Percentiles rank a stretch among this genome's conserved stretches.
Evolutionary conservation across 2,797 vertebrate species (phyloP).

Genomic region (Hyperoplus lanceolatus): DNA sequence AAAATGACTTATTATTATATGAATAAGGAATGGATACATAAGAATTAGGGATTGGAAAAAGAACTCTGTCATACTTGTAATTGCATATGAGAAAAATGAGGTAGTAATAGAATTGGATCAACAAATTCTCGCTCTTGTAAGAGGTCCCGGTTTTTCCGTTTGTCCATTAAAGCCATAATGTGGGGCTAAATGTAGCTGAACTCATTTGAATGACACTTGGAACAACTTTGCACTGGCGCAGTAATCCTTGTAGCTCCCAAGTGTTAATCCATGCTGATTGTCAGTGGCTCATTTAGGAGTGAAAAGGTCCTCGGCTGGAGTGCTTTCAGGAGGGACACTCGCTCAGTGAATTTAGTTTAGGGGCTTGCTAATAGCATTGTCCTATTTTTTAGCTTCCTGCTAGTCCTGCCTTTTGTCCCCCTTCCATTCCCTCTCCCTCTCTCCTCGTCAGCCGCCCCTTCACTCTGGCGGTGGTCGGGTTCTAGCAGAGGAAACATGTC

Average conservation of each 20-base stretch:
- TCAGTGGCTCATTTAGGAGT: constrained; percentile 74
- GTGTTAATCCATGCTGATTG: constrained; percentile 75
- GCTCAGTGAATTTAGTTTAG: constrained; percentile 29
- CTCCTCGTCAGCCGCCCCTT: constrained; percentile 50
- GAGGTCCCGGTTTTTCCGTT: constrained; percentile 22
- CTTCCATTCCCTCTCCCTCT: constrained; percentile 44
- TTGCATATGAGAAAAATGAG: background rate
- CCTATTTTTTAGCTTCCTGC: constrained; percentile 67
- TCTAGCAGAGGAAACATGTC: constrained; percentile 24
- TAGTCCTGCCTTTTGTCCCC: constrained; percentile 65
- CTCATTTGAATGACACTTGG: constrained; percentile 65
- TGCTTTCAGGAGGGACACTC: constrained; percentile 66
- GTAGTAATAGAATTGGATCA: background rate
- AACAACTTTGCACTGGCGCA: constrained; percentile 30
- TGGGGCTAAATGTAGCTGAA: constrained; percentile 47
- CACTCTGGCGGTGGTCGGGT: constrained; percentile 44
- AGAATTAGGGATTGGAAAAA: background rate
- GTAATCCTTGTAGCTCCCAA: constrained; percentile 50
- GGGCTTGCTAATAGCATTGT: constrained; percentile 76
- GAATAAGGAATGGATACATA: background rate
- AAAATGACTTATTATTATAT: too few relatives aligned
- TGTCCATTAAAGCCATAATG: constrained; percentile 37
- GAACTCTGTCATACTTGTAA: background rate
- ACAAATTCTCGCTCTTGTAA: background rate
- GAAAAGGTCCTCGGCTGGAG: constrained; percentile 74